Evolutionary conservation across 2,113 vertebrate genomes (phyloP).

Genomic region (Desmodus rotundus): DNA sequence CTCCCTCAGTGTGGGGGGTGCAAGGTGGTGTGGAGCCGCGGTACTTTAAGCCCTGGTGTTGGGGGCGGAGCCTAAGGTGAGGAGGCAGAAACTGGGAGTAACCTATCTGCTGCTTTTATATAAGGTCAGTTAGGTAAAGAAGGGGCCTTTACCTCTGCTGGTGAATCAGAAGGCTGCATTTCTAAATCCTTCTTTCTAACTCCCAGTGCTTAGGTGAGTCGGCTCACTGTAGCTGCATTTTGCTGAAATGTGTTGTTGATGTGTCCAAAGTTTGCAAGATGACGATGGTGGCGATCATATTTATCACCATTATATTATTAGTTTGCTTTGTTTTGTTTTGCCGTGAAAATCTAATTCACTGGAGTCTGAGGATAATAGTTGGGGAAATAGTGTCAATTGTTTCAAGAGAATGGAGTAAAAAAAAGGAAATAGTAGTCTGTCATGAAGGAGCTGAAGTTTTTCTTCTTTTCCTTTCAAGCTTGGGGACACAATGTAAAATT

Average conservation of each 20-base stretch:
- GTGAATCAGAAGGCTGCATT: conserved; percentile 28
- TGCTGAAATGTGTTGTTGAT: conserved; percentile 69
- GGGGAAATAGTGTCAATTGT: not conserved
- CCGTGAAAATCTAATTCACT: conserved; percentile 58
- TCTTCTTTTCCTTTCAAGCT: not conserved
- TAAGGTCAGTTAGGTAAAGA: conserved; percentile 64
- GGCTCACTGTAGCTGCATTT: conserved; percentile 23
- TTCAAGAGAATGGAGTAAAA: not conserved
- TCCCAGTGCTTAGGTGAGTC: conserved; percentile 60
- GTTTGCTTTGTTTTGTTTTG: conserved; percentile 63
- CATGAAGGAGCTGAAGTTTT: not conserved
- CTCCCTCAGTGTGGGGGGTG: not conserved
- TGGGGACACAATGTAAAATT: not conserved
- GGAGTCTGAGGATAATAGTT: conserved; percentile 66
- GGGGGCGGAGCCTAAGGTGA: conserved; percentile 69
- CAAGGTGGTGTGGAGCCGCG: conserved; percentile 13
- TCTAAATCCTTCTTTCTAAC: not conserved
- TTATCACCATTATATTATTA: not conserved
- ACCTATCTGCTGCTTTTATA: conserved; percentile 56
- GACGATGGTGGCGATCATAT: conserved; percentile 47
- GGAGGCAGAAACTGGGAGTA: conserved; percentile 67
- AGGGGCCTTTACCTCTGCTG: conserved; percentile 58
- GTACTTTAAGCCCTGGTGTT: not conserved
- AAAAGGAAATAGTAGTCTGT: not conserved
- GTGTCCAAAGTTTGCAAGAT: conserved; percentile 57